Conservation (phyloP, 2,113 vertebrate genomes). For the Cettia cetti region DNA sequence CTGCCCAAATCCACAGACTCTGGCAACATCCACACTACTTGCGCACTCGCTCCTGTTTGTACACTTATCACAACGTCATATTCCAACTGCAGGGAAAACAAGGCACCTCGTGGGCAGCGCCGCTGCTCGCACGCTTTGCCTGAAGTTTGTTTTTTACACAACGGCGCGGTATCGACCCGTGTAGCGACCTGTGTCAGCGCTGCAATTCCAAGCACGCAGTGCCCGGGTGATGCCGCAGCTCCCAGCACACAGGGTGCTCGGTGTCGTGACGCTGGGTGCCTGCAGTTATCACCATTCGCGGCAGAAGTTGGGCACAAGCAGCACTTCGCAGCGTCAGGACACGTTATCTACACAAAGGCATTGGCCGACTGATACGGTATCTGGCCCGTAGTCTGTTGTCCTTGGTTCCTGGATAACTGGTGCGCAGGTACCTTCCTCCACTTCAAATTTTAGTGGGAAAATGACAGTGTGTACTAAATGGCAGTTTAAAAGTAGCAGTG, state of each 20-base stretch:
- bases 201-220: rapidly evolving
- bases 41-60: rapidly evolving
- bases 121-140: rapidly evolving
- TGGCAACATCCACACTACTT: rapidly evolving
- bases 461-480: background rate
- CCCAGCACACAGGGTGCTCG: background rate
- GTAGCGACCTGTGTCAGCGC: rapidly evolving
- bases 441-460: background rate
- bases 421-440: background rate
- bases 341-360: background rate
- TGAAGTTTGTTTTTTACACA: background rate
- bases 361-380: rapidly evolving
- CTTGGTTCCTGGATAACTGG: background rate
- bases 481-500: background rate
- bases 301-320: background rate
- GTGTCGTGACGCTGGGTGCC: rapidly evolving
- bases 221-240: rapidly evolving
- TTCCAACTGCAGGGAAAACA: background rate
- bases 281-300: background rate
- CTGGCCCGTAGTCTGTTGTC: background rate
- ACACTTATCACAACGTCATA: rapidly evolving
- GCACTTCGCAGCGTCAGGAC: background rate
- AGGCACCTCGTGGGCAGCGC: rapidly evolving
- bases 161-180: rapidly evolving
- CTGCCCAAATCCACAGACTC: background rate